A percentile compares a stretch with the other conserved stretches of the same genome.
phyloP scores from a whole-genome alignment of 2,888 invertebrate species.

The Glyphotaelius pellucidus region DNA sequence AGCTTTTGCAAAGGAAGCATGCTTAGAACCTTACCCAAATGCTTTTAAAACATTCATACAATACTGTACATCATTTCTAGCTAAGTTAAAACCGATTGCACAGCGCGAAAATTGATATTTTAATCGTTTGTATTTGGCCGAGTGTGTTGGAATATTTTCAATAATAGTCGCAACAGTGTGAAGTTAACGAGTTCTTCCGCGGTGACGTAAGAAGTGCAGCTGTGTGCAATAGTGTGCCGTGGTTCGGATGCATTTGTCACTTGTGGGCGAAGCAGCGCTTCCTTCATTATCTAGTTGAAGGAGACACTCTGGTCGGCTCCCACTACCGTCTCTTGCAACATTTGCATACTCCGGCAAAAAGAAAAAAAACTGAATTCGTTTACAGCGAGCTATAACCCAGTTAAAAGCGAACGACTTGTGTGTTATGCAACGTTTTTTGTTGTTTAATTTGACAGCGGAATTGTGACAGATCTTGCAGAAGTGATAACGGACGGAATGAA shows the following conservation, averaged over 20 bases:
- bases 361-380: not conserved
- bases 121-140: not conserved
- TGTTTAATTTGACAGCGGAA: constrained; percentile 13
- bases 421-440: constrained; percentile 49
- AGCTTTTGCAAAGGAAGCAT: not conserved
- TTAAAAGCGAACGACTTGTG: constrained; percentile 39
- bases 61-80: not conserved
- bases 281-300: constrained; percentile 39
- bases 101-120: not conserved
- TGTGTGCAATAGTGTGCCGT: not conserved
- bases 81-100: not conserved
- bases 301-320: not conserved
- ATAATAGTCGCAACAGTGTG: not conserved
- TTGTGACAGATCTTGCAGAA: constrained; percentile 49
- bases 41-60: not conserved
- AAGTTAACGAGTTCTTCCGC: constrained; percentile 10
- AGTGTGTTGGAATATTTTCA: not conserved
- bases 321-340: not conserved
- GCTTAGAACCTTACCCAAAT: not conserved
- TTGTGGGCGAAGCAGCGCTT: constrained; percentile 37
- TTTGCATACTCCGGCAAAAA: constrained; percentile 11
- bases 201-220: constrained; percentile 41
- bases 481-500: constrained; percentile 17
- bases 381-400: constrained; percentile 48
- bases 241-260: constrained; percentile 27